A percentile compares a stretch with the other conserved stretches of the same genome.
These are phyloP conservation scores for Capreolus pygargus DNA, from an alignment of 2,113 vertebrate species.

Conservation along the genomic window DNA sequence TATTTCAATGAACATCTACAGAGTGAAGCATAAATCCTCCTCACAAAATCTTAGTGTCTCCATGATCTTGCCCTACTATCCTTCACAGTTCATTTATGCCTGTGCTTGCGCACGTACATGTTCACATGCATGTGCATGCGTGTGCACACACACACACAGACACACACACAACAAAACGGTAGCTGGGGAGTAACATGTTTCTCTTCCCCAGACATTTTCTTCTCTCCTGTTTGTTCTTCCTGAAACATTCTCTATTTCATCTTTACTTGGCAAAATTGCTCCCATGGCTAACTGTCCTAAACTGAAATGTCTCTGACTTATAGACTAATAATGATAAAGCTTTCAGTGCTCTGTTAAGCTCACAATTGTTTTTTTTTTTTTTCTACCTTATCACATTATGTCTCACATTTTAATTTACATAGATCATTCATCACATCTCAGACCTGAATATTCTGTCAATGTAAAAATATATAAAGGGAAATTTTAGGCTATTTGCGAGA, in stretches of 20 bases:
- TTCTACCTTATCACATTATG: not conserved
- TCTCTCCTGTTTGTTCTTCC: not conserved
- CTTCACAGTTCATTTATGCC: not conserved
- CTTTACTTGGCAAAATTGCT: not conserved
- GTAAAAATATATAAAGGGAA: not conserved
- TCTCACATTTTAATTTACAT: not conserved
- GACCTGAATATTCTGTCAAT: not conserved
- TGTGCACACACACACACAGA: not conserved
- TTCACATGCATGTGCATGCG: too few relatives aligned
- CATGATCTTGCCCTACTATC: not conserved
- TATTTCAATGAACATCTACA: not conserved
- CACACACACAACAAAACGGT: not conserved
- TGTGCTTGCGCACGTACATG: rapidly evolving
- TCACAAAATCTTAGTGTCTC: not conserved
- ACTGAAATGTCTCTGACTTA: not conserved
- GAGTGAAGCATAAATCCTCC: not conserved
- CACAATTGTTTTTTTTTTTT: not conserved
- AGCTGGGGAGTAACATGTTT: not conserved
- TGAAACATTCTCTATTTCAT: not conserved
- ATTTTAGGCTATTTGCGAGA: not conserved
- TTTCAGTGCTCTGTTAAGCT: not conserved
- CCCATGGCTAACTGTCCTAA: not conserved
- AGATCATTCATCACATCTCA: not conserved
- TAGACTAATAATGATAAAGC: not conserved
- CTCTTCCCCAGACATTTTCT: not conserved